A percentile compares a stretch with the other conserved stretches of the same genome.
These are phyloP conservation scores for Macrobrachium nipponense DNA, from an alignment of 1,140 invertebrate genomes.

Conservation along the genomic window DNA sequence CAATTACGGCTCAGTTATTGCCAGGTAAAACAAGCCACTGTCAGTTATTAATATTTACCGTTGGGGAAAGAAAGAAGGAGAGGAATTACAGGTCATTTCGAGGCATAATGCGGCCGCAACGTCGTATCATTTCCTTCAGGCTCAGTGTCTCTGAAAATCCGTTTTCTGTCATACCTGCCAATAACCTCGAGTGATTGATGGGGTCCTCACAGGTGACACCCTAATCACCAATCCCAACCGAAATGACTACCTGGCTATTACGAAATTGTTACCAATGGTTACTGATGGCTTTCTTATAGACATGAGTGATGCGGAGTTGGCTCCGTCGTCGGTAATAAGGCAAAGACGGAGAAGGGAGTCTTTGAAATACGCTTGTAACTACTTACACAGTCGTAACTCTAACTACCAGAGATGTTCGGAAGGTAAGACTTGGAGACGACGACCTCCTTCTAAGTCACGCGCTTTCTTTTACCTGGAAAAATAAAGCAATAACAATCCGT, in stretches of 20 bases:
- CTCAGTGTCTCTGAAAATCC: neutral
- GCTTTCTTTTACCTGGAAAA: too few relatives aligned
- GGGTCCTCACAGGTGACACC: slow-evolving; percentile 21
- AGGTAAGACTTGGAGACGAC: too few relatives aligned
- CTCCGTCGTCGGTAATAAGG: neutral
- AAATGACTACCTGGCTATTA: slow-evolving; percentile 15
- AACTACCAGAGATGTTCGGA: too few relatives aligned
- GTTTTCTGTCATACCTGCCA: slow-evolving; percentile 19
- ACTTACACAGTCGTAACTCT: neutral
- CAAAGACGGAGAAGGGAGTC: slow-evolving; percentile 3
- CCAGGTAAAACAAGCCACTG: too few relatives aligned
- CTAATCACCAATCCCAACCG: slow-evolving; percentile 12
- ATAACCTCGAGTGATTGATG: slow-evolving; percentile 19
- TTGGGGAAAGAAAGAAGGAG: too few relatives aligned
- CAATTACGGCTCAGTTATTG: too few relatives aligned
- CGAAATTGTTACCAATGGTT: slow-evolving; percentile 23
- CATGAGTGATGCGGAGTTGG: neutral
- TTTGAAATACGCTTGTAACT: neutral
- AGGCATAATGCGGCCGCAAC: too few relatives aligned
- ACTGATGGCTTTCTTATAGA: neutral
- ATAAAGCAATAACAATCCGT: too few relatives aligned
- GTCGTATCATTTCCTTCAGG: too few relatives aligned
- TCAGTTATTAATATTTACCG: too few relatives aligned
- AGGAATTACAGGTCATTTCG: too few relatives aligned
- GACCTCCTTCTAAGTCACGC: too few relatives aligned